These are phyloP conservation scores for Hirudo medicinalis DNA, from an alignment of 1,140 invertebrate species.

Conservation along the genomic window DNA sequence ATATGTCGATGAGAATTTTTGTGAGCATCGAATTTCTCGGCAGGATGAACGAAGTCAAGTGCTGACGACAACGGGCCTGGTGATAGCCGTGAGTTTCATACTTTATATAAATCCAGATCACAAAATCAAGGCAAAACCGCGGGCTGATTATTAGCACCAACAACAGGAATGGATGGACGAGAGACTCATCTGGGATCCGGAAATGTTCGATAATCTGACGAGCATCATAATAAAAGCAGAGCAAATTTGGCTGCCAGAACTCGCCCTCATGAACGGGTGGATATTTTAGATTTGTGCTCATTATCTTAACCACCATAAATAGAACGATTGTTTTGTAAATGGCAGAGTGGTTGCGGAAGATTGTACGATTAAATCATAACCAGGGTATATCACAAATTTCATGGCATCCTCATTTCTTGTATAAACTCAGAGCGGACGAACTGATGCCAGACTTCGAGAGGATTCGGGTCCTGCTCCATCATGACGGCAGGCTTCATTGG, in stretches of 20 bases:
- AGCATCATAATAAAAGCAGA: slow-evolving; percentile 21
- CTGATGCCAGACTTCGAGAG: slow-evolving; percentile 22
- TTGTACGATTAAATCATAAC: too few species aligned
- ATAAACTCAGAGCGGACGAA: slow-evolving; percentile 14
- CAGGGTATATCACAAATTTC: too few species aligned
- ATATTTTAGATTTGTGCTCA: not conserved
- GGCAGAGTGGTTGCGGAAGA: too few species aligned
- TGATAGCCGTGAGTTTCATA: slow-evolving; percentile 18
- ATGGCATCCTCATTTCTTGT: not conserved
- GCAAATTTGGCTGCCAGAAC: slow-evolving; percentile 21
- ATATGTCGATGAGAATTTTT: not conserved
- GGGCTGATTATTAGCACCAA: not conserved
- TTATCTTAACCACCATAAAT: too few species aligned
- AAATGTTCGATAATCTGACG: slow-evolving; percentile 18
- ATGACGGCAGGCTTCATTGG: slow-evolving; percentile 86
- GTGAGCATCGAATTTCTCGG: not conserved
- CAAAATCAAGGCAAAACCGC: not conserved
- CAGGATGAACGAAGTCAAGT: slow-evolving; percentile 22
- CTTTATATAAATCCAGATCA: not conserved
- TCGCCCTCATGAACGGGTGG: slow-evolving; percentile 23
- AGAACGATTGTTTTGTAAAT: too few species aligned
- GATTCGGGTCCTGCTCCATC: slow-evolving; percentile 46
- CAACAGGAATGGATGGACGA: slow-evolving; percentile 21
- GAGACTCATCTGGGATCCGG: slow-evolving; percentile 19
- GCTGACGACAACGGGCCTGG: slow-evolving; percentile 20